These are phyloP conservation scores for Standfussiana lucernea DNA, from an alignment of 2,888 invertebrate genomes.

Conservation along the genomic window DNA sequence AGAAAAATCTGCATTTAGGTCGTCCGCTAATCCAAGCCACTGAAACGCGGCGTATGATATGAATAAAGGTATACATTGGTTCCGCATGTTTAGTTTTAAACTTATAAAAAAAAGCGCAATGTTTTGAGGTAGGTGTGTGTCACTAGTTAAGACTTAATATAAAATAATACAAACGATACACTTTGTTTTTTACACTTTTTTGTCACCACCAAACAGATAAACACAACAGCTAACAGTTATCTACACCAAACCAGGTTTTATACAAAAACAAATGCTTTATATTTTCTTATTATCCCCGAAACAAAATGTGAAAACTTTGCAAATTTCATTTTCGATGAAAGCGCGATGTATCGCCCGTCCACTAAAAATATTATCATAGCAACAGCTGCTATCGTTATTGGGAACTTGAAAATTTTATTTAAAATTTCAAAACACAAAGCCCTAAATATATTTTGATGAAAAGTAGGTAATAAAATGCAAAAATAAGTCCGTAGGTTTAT, in stretches of 20 bases:
- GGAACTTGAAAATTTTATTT: slow-evolving; percentile 30
- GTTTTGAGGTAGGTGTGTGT: not conserved
- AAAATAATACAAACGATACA: not conserved
- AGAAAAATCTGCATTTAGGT: slow-evolving; percentile 22
- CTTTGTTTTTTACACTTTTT: not conserved
- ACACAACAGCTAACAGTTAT: no score
- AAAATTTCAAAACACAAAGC: slow-evolving; percentile 12
- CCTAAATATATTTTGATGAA: no score
- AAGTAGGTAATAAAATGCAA: no score
- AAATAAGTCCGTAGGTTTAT: not conserved
- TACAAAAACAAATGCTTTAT: not conserved
- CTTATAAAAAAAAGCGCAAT: not conserved
- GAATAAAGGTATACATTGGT: not conserved
- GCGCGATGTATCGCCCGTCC: slow-evolving; percentile 24
- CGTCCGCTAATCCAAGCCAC: not conserved
- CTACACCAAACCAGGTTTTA: not conserved
- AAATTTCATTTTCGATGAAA: slow-evolving; percentile 52
- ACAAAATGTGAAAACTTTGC: slow-evolving; percentile 7
- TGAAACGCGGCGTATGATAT: not conserved
- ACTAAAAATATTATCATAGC: slow-evolving; percentile 47
- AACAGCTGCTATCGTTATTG: slow-evolving; percentile 17
- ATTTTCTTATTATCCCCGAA: not conserved
- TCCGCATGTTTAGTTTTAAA: not conserved
- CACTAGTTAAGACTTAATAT: not conserved
- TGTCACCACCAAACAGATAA: no score